Evolutionary conservation across 1,140 invertebrate species (phyloP), one percentile per base, ranked within the genome.

Genomic region (Drosophila bifasciata): DNA sequence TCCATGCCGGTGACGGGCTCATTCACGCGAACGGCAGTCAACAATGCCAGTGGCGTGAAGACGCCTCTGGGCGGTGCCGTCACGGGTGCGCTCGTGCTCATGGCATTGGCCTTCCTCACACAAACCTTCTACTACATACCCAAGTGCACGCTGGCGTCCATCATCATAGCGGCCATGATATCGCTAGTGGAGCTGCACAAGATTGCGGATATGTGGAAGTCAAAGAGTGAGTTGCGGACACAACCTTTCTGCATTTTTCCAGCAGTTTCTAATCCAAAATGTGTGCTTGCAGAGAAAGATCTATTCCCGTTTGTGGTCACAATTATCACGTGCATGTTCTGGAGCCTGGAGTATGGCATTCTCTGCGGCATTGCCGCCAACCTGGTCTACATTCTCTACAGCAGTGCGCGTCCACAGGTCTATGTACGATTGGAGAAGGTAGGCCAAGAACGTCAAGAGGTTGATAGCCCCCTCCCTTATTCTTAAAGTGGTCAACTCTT

Each of bases 1-100:
- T 97, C 97, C 1, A 96, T 97, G 93, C 97, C 97, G 0, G 94
- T 96, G 0, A 97, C 98, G 0, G 98, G 96, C 39, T 97, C 96
- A 61, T 97, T 97, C 90, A 96, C 96, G 0, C 93, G 97, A 66
- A 98, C 97, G 7, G 97, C 97, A 1, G 95, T 99, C 1, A 98
- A 98, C 92, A 95, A 97, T 89, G 96, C 96, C 32, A 97, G 97
- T 76, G 97, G 98, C 15, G 98, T 98, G 0, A 93, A 94, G 77
- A 98, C 97, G 2, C 95, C 96, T 1, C 93, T 97, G 44, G 96
- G 96, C n/a, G 97, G 97, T 8, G 90, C 97, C 16, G 93, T 96
- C 21, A 96, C 95, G 13, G 96, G 95, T 84, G 53, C 91, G 17
- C 90, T 96, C 50, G 94, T 97, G 1, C 90, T 97, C 39, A 79